Evolutionary conservation across 2,113 vertebrate genomes (phyloP), one percentile per base, ranked within the genome.

Genomic region (Cyanoliseus patagonus): DNA sequence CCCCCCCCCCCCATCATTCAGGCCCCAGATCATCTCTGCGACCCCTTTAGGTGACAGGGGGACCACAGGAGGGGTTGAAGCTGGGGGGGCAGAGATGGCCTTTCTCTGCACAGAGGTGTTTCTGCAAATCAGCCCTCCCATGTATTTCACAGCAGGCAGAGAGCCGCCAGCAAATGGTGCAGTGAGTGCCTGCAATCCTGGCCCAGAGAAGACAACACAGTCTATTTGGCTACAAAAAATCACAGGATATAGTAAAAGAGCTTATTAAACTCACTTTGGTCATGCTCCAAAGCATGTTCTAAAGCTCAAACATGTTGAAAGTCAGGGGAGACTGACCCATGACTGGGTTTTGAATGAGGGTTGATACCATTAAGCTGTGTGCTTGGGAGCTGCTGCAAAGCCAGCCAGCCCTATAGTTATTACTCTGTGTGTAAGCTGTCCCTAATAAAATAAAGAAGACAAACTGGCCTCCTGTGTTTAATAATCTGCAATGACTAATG

Each of bases 391-490:
- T 75, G 83, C 76, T 84, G 74, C 30, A 49, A 91, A 62, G 39
- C 39, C 77, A 64, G 33, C 25, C 8, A 61, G 55, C 14, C 66
- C 68, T 51, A 83, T 7, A 30, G 72, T 85, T 88, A 44, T 86
- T 72, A 25, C 22, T 25, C 42, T 57, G 61, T 6, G 0, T 62
- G 52, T 79, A 67, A 96, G 62, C 41, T 7, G 4, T 35, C 31
- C 78, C 70, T 80, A 66, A 83, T 83, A 82, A 95, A 93, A 91
- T 69, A 76, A 81, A 88, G 67, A 79, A 1, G 46, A 89, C 62
- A 86, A 86, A 88, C 44, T 33, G 70, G 49, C 83, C 94, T 89
- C 92, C 83, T 83, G 63, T 85, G 83, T 94, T 95, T 92, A 94
- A 93, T 82, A 92, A 84, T 30, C 94, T 5, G 2, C 10, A 33